Evolutionary conservation across 2,113 vertebrate genomes (phyloP).

Genomic region (Oryctolagus cuniculus): DNA sequence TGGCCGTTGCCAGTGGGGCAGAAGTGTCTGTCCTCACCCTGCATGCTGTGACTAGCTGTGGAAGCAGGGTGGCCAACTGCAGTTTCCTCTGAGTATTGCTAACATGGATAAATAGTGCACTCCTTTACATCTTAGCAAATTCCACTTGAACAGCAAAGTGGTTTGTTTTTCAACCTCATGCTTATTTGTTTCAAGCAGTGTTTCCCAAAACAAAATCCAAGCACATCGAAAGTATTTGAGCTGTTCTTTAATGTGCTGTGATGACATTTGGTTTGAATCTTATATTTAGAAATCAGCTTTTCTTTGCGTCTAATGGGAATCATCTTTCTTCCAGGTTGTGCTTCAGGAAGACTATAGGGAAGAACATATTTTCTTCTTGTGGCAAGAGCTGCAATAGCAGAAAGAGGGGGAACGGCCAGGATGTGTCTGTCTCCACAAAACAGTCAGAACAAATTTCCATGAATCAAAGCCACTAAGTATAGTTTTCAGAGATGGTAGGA

Average conservation of each 20-base stretch:
- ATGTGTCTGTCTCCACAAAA: conserved; percentile 77
- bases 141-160: not conserved
- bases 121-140: conserved; percentile 61
- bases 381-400: conserved; percentile 68
- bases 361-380: conserved; percentile 71
- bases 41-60: not conserved
- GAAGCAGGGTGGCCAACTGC: not conserved
- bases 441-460: conserved; percentile 81
- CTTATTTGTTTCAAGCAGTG: conserved; percentile 61
- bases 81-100: conserved; percentile 15
- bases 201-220: conserved; percentile 70
- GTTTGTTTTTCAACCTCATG: not conserved
- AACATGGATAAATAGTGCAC: not conserved
- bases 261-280: conserved; percentile 72
- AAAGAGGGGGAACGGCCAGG: conserved; percentile 70
- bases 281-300: conserved; percentile 65
- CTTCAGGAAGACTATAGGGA: conserved; percentile 59
- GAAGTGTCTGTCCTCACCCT: not conserved
- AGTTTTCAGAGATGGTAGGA: conserved; percentile 80
- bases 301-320: conserved; percentile 51
- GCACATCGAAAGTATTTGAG: conserved; percentile 56
- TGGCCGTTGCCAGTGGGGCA: not conserved
- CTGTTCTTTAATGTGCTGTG: conserved; percentile 50
- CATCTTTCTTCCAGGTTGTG: conserved; percentile 73
- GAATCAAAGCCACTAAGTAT: conserved; percentile 82